These are phyloP conservation scores for Cartodere bifasciata DNA, from an alignment of 2,888 invertebrate species.

Conservation along the genomic window DNA sequence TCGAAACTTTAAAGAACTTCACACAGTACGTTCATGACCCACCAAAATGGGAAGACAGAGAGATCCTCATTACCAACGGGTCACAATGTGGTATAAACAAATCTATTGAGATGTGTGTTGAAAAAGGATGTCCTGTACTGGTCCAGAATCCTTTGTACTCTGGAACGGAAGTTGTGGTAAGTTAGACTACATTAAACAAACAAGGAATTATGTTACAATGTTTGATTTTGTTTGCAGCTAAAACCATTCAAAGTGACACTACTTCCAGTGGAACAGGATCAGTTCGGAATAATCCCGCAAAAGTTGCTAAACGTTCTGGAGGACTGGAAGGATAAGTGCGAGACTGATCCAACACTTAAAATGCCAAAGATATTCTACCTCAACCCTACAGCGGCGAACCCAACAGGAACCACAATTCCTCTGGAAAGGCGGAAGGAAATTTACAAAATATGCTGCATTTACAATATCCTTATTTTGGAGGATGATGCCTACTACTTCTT, in stretches of 20 bases:
- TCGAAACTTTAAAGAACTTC: slow-evolving; percentile 47
- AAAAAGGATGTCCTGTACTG: slow-evolving; percentile 55
- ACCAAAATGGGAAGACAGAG: slow-evolving; percentile 46
- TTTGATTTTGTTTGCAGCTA: slow-evolving; percentile 40
- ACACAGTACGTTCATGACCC: slow-evolving; percentile 52
- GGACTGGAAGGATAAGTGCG: slow-evolving; percentile 36
- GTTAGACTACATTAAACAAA: slow-evolving; percentile 22
- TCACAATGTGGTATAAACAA: slow-evolving; percentile 69
- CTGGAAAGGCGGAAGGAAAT: slow-evolving; percentile 52
- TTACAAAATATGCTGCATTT: slow-evolving; percentile 61
- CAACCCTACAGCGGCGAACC: slow-evolving; percentile 61
- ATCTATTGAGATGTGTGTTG: slow-evolving; percentile 57
- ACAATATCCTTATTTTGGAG: slow-evolving; percentile 65
- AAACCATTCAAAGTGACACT: slow-evolving; percentile 53
- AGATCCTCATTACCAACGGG: slow-evolving; percentile 57
- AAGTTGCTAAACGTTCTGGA: slow-evolving; percentile 44
- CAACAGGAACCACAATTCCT: slow-evolving; percentile 57
- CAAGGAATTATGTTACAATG: not conserved
- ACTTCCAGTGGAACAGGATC: slow-evolving; percentile 56
- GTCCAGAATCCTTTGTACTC: slow-evolving; percentile 60
- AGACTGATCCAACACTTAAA: slow-evolving; percentile 28
- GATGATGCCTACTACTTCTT: slow-evolving; percentile 76
- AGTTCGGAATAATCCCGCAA: slow-evolving; percentile 51
- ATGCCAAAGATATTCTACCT: slow-evolving; percentile 63
- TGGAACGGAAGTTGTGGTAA: slow-evolving; percentile 53